These are phyloP conservation scores for Prenolepis imparis DNA, from an alignment of 2,888 invertebrate genomes.

Conservation along the genomic window DNA sequence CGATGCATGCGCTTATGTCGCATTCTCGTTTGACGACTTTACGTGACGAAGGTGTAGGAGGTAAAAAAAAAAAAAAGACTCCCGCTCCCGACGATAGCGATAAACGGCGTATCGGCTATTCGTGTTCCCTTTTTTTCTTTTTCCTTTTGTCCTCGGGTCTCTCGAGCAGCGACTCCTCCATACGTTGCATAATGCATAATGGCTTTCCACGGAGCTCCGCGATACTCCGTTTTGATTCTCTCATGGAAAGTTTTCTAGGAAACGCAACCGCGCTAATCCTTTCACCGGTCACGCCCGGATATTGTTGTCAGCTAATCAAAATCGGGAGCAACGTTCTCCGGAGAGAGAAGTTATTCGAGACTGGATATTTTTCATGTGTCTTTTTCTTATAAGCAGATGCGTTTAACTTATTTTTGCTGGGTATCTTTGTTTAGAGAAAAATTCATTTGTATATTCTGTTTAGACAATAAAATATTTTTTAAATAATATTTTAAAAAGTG, in stretches of 20 bases:
- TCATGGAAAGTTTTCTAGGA: slow-evolving; percentile 52
- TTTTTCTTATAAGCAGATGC: not conserved
- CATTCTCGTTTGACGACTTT: slow-evolving; percentile 80
- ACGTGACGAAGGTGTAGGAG: slow-evolving; percentile 57
- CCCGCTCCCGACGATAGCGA: slow-evolving; percentile 81
- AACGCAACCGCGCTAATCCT: slow-evolving; percentile 43
- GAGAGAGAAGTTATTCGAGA: not conserved
- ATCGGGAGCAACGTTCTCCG: slow-evolving; percentile 34
- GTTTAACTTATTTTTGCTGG: not conserved
- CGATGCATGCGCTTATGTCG: slow-evolving; percentile 64
- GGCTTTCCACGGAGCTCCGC: slow-evolving; percentile 57
- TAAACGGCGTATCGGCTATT: slow-evolving; percentile 78
- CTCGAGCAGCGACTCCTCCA: slow-evolving; percentile 57
- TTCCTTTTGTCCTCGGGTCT: slow-evolving; percentile 55
- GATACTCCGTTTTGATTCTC: slow-evolving; percentile 58
- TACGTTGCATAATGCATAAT: slow-evolving; percentile 61
- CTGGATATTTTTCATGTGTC: not conserved
- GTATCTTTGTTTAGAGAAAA: not conserved
- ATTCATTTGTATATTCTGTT: not conserved
- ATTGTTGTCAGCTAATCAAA: slow-evolving; percentile 45
- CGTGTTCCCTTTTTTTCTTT: slow-evolving; percentile 63
- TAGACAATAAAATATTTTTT: not conserved
- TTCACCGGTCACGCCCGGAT: slow-evolving; percentile 40
- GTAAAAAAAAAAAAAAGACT: slow-evolving; percentile 62
- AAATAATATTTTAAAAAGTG: not conserved